Percentiles rank a stretch among this genome's conserved stretches.
Conservation (phyloP, 2,797 vertebrate genomes). For the Tapera naevia region DNA sequence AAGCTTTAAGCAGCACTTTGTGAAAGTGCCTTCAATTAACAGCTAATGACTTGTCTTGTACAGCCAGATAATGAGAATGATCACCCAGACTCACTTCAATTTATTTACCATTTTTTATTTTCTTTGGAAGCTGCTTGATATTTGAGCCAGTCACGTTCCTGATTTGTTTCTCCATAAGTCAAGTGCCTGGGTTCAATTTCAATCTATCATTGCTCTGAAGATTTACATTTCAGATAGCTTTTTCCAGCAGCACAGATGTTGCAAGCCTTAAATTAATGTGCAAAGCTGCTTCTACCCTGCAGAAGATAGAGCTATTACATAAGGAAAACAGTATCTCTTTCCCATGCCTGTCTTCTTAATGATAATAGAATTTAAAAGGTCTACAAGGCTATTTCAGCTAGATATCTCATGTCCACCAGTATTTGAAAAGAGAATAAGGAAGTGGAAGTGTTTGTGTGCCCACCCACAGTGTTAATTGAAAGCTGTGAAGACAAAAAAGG, state of each 20-base stretch:
- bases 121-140: neutral
- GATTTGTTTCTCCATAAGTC: neutral
- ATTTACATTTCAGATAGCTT: conserved; percentile 41
- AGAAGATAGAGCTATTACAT: neutral
- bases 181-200: neutral
- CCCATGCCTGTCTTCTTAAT: neutral
- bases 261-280: conserved; percentile 37
- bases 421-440: conserved; percentile 30
- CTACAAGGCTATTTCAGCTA: conserved; percentile 11
- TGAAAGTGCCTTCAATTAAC: conserved; percentile 47
- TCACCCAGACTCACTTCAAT: conserved; percentile 5
- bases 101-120: conserved; percentile 52
- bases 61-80: conserved; percentile 24
- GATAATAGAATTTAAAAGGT: conserved; percentile 26
- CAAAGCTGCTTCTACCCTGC: neutral
- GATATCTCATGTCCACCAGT: neutral
- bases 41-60: conserved; percentile 25
- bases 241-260: neutral
- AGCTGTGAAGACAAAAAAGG: neutral
- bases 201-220: neutral
- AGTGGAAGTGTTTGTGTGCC: conserved; percentile 4
- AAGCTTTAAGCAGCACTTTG: conserved; percentile 35
- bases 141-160: neutral
- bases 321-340: neutral
- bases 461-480: conserved; percentile 20